Conservation (phyloP, 2,113 vertebrate species). For the Scomber japonicus region DNA sequence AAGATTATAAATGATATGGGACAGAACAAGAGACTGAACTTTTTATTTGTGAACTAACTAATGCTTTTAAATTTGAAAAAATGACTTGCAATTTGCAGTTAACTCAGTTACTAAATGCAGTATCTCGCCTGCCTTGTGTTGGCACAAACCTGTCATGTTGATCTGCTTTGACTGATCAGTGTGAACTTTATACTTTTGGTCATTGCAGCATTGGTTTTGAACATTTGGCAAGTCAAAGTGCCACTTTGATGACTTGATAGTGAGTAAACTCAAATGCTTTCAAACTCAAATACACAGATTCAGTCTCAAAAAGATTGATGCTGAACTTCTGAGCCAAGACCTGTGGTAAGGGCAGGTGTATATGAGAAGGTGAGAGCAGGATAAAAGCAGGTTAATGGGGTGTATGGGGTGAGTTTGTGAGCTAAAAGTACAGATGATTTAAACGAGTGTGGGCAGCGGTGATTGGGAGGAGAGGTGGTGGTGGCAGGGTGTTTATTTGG, state of each 20-base stretch:
- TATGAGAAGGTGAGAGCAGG: slow-evolving; percentile 23
- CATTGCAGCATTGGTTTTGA: neutral
- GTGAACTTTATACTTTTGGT: neutral
- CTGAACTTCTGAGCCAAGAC: neutral
- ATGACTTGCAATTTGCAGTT: neutral
- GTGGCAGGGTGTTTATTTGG: slow-evolving; percentile 63
- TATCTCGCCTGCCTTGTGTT: neutral
- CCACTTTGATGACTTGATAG: neutral
- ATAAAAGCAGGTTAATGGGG: slow-evolving; percentile 10
- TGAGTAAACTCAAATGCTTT: slow-evolving; percentile 10
- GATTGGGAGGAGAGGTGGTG: slow-evolving; percentile 31
- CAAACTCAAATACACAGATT: slow-evolving; percentile 2
- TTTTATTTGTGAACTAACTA: neutral
- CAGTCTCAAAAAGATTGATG: neutral
- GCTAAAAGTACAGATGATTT: slow-evolving; percentile 30
- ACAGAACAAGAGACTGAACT: too few species aligned
- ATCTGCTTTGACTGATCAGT: slow-evolving; percentile 6
- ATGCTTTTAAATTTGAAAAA: neutral
- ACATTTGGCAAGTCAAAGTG: slow-evolving; percentile 7
- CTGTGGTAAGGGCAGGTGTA: neutral
- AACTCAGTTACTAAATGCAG: neutral
- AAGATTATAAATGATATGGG: too few species aligned
- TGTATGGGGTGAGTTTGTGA: slow-evolving; percentile 1
- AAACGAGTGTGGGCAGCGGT: slow-evolving; percentile 23
- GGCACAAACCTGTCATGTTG: neutral